These are phyloP conservation scores for Oryzias celebensis DNA, from an alignment of 2,113 vertebrate species.

Conservation along the genomic window DNA sequence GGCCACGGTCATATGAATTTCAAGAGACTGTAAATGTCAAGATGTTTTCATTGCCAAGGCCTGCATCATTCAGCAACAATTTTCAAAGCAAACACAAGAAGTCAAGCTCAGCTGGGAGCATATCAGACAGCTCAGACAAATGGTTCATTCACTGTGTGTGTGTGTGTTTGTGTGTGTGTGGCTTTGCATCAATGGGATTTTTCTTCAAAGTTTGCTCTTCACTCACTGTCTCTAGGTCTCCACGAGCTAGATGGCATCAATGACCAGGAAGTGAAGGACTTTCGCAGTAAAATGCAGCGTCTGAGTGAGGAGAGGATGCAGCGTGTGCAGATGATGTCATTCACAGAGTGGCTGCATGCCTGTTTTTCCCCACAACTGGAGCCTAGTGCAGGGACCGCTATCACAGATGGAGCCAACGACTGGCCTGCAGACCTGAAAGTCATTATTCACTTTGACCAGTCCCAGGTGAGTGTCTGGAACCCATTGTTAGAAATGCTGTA, in stretches of 20 bases:
- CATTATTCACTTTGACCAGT: conserved; percentile 91
- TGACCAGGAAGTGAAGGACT: conserved; percentile 95
- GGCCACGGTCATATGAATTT: conserved; percentile 53
- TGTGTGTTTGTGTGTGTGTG: conserved; percentile 10
- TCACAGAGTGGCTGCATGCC: conserved; percentile 89
- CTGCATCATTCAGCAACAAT: conserved; percentile 9
- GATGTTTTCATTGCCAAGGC: conserved; percentile 39
- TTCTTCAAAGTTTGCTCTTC: background rate
- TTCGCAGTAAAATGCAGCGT: conserved; percentile 89
- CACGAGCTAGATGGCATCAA: conserved; percentile 93
- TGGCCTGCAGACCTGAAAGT: conserved; percentile 86
- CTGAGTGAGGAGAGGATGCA: conserved; percentile 92
- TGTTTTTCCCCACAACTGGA: conserved; percentile 91
- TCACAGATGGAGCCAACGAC: conserved; percentile 82
- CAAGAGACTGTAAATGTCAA: conserved; percentile 57
- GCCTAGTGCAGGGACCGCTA: conserved; percentile 35
- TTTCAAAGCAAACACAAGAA: conserved; percentile 10
- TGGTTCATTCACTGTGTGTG: conserved; percentile 2
- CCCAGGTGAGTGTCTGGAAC: conserved; percentile 80
- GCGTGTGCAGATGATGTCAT: conserved; percentile 84
- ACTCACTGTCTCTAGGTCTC: conserved; percentile 77
- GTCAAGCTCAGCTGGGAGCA: background rate
- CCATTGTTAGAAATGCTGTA: background rate
- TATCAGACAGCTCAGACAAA: conserved; percentile 6
- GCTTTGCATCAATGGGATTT: background rate